Base-by-base conservation (phyloP, 2,888 invertebrate genomes). In the Epirrhoe alternata region DNA sequence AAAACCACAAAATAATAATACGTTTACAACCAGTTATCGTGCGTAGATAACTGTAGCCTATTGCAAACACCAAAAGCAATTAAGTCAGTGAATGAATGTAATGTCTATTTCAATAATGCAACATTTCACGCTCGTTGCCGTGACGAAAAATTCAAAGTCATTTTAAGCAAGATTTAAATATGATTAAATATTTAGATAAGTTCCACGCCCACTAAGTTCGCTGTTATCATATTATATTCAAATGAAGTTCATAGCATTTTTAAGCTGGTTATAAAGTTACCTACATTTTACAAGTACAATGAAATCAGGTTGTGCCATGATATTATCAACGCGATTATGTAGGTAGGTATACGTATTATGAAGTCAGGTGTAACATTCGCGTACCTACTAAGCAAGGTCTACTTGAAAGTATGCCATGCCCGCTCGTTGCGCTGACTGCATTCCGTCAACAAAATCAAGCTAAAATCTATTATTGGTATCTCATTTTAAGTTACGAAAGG, bases 371-470 rank as follows among this genome's bases (percentile, higher is more conserved):
- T 68, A 61, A 61, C 54, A 66, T 60, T 68, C 50, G 68, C 50
- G 63, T 56, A 66, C 50, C n/a, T n/a, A n/a, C n/a, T 49, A 64
- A 60, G 77, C 86, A 82, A 87, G 85, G 85, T 78, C 84, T 79
- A 79, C 79, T 85, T 76, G 86, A 89, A 88, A 87, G 86, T 88
- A 82, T 82, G 84, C 80, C 82, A 76, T 73, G 77, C 77, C 68
- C 77, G 79, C 78, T 80, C 73, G 77, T 82, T 86, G 77, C 81
- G 77, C 71, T 61, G 77, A 72, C 76, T 72, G 74, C 80, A 83
- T 85, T 81, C 82, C 79, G 69, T 64, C 74, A 66, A 66, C 65
- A 68, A 75, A 77, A 75, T 76, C 73, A 65, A 79, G 73, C 72
- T 74, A 47, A 47, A 47, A 42, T 12, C 38, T 42, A 42, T 42